Evolutionary conservation across 1,140 invertebrate species (phyloP).

Genomic region (Philaenus spumarius): DNA sequence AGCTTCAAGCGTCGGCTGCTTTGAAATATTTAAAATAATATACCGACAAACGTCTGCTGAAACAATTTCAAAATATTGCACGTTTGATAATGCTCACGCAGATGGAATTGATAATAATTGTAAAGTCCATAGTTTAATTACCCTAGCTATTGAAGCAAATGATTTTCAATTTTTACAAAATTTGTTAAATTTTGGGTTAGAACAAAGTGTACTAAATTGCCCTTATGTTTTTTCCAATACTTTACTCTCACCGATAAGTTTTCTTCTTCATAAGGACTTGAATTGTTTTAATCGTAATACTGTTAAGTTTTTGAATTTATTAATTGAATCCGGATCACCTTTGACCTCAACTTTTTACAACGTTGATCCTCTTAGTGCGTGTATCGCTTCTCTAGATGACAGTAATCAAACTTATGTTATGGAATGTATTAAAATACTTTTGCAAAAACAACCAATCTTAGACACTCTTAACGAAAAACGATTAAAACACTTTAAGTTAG

Average conservation of each 20-base stretch:
- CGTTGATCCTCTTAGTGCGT: background rate
- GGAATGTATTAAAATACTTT: slow-evolving; percentile 17
- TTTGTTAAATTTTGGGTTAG: background rate
- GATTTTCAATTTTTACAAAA: background rate
- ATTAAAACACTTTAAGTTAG: background rate
- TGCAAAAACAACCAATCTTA: slow-evolving; percentile 24
- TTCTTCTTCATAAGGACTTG: slow-evolving; percentile 4
- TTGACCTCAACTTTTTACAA: background rate
- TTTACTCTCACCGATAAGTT: background rate
- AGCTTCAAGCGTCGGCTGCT: slow-evolving; percentile 11
- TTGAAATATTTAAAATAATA: slow-evolving; percentile 8
- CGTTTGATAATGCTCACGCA: slow-evolving; percentile 8
- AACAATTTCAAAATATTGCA: slow-evolving; percentile 26
- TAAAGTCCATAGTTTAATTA: slow-evolving; percentile 1
- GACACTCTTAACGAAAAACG: slow-evolving; percentile 12
- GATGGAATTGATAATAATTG: slow-evolving; percentile 6
- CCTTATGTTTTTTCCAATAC: background rate
- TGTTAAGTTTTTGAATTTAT: background rate
- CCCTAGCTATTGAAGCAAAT: slow-evolving; percentile 6
- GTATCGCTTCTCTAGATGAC: background rate
- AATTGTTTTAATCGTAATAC: background rate
- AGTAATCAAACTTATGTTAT: background rate
- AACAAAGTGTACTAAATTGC: background rate
- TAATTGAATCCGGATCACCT: background rate
- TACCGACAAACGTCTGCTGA: slow-evolving; percentile 6